A percentile compares a stretch with the other conserved stretches of the same genome.
These are phyloP conservation scores for Lutjanus erythropterus DNA, from an alignment of 2,113 vertebrate species.

Conservation along the genomic window DNA sequence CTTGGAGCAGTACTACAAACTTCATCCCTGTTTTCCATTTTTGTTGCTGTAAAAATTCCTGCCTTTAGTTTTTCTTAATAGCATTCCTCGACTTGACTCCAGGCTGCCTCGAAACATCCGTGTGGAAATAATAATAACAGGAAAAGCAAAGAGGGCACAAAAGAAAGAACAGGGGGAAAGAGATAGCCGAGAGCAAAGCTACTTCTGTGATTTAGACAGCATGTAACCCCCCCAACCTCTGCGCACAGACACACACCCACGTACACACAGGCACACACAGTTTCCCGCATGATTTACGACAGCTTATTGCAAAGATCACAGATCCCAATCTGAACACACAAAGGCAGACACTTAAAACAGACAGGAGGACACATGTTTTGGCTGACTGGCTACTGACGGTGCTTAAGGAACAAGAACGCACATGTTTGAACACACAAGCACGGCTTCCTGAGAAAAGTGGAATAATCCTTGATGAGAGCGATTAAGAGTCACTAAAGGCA, in stretches of 20 bases:
- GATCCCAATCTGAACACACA: constrained; percentile 70
- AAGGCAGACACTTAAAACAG: constrained; percentile 70
- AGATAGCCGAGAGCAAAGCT: constrained; percentile 43
- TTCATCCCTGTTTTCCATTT: constrained; percentile 30
- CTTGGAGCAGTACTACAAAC: constrained; percentile 32
- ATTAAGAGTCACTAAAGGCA: constrained; percentile 74
- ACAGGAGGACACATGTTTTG: constrained; percentile 78
- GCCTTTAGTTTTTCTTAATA: constrained; percentile 36
- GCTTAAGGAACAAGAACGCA: constrained; percentile 67
- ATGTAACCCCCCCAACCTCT: background rate
- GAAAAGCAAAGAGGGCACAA: constrained; percentile 51
- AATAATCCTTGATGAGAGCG: constrained; percentile 69
- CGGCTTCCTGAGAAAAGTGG: constrained; percentile 55
- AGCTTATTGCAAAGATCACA: constrained; percentile 62
- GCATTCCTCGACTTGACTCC: constrained; percentile 55
- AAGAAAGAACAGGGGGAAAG: constrained; percentile 26
- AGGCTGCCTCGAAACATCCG: constrained; percentile 48
- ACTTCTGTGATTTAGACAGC: constrained; percentile 33
- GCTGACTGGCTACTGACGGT: constrained; percentile 63
- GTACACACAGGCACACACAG: constrained; percentile 13
- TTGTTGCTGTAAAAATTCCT: constrained; percentile 41
- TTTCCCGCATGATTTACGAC: constrained; percentile 66
- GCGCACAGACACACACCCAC: background rate
- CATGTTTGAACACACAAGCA: constrained; percentile 63
- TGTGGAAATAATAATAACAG: constrained; percentile 70